Evolutionary conservation across 2,888 invertebrate genomes (phyloP), one percentile per base, ranked within the genome.

Genomic region (Drosophila melanosoma): DNA sequence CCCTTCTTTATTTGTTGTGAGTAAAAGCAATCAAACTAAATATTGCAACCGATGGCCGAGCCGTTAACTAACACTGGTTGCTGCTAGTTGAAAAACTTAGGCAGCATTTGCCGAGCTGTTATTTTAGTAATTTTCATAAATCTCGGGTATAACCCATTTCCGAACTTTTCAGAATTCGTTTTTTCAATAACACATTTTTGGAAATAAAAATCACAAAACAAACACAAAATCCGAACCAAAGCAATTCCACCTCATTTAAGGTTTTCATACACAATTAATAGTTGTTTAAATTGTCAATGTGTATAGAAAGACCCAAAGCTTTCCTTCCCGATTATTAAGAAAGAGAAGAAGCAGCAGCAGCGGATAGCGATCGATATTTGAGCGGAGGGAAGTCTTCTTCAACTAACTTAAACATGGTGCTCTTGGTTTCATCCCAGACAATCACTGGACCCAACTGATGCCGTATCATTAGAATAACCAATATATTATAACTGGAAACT

Each of bases 171-270:
- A 78, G 53, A 67, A 65, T 38, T 17, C 8, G 17, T 38, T 76
- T 32, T 54, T 20, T 62, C 82, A 72, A 65, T 65, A 82, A 74
- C 76, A 83, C 73, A 76, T 74, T 66, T 65, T 64, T 57, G 57
- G 61, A 82, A 82, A 76, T 79, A 79, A 79, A 71, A 72, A 67
- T 78, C 68, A 69, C 64, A 71, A 61, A 53, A 79, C 76, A 67
- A 61, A 64, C 54, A 60, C 49, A 53, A 45, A 56, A 63, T 38
- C 56, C 69, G 2, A 54, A 48, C 40, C 42, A 65, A 56, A 66
- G 33, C 57, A 60, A 63, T 51, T 58, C 11, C 35, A 12, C 8
- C 36, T 45, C 42, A 38, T 36, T 74, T 58, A n/a, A 60, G 62
- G 52, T 45, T 64, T 35, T 35, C 17, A 26, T 51, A 49, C 35